Conservation (phyloP, 2,797 vertebrate species). For the Semotilus atromaculatus region DNA sequence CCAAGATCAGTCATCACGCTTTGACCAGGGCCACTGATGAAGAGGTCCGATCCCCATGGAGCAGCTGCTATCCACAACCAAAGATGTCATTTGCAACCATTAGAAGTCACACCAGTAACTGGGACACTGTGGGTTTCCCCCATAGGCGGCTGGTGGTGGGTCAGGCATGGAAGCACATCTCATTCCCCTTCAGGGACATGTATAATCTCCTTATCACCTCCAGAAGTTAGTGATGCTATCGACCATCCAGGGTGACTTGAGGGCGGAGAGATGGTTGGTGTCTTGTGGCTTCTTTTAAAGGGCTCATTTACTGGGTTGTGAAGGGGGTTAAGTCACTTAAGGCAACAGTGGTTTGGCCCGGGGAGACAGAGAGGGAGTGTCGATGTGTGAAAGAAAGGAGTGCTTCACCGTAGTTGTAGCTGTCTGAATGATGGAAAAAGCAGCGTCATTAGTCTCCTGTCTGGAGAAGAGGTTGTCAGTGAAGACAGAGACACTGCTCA, state of each 20-base stretch:
- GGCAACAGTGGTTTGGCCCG: conserved; percentile 14
- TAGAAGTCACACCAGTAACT: conserved; percentile 14
- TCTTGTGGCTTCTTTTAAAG: conserved; percentile 37
- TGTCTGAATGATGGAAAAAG: conserved; percentile 61
- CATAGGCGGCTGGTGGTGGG: not conserved
- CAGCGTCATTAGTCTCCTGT: conserved; percentile 68
- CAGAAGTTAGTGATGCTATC: conserved; percentile 14
- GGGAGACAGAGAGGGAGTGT: conserved; percentile 46
- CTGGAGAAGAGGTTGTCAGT: conserved; percentile 52
- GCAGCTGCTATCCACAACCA: not conserved
- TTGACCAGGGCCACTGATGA: conserved; percentile 34
- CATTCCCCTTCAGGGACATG: not conserved
- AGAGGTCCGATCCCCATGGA: not conserved
- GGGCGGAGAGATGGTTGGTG: not conserved
- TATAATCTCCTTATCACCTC: conserved; percentile 49
- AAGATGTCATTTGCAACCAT: conserved; percentile 37
- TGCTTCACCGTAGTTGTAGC: conserved; percentile 54
- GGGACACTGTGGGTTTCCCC: not conserved
- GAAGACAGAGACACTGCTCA: conserved; percentile 39
- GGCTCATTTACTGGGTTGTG: conserved; percentile 45
- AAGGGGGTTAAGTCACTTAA: conserved; percentile 29
- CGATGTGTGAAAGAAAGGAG: conserved; percentile 51
- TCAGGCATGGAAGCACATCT: not conserved
- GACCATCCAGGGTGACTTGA: conserved; percentile 21
- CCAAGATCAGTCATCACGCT: conserved; percentile 9